These are phyloP conservation scores for Oscheius sp. DNA, from an alignment of 1,140 invertebrate genomes.

Conservation along the genomic window DNA sequence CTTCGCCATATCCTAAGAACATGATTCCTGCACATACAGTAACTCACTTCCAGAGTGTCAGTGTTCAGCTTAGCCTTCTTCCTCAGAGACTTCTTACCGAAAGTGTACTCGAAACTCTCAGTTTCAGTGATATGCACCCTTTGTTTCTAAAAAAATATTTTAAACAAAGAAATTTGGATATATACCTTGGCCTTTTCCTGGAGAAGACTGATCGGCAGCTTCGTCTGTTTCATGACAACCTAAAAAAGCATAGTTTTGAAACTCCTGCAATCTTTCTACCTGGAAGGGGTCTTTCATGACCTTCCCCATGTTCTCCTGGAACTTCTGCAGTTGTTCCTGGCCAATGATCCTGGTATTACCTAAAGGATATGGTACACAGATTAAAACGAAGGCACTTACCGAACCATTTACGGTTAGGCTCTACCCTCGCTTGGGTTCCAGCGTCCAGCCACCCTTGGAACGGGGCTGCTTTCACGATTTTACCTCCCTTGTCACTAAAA, in stretches of 20 bases:
- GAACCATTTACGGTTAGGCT: slow-evolving; percentile 98
- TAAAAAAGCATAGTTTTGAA: not conserved
- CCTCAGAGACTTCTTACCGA: slow-evolving; percentile 86
- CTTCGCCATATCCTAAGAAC: slow-evolving; percentile 69
- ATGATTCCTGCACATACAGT: not conserved
- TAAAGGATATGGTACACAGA: slow-evolving; percentile 46
- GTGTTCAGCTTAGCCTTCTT: slow-evolving; percentile 83
- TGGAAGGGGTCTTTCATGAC: slow-evolving; percentile 93
- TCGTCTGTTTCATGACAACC: slow-evolving; percentile 92
- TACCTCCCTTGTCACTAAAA: slow-evolving; percentile 74
- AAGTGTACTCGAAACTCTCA: slow-evolving; percentile 87
- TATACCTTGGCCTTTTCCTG: slow-evolving; percentile 81
- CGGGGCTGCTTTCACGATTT: slow-evolving; percentile 88
- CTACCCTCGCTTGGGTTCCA: slow-evolving; percentile 86
- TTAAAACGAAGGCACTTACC: slow-evolving; percentile 70
- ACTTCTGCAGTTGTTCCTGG: slow-evolving; percentile 89
- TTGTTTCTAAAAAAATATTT: slow-evolving; percentile 66
- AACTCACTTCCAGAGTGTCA: slow-evolving; percentile 62
- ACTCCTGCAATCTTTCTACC: slow-evolving; percentile 53
- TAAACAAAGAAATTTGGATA: slow-evolving; percentile 26
- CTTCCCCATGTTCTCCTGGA: slow-evolving; percentile 90
- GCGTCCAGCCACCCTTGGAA: slow-evolving; percentile 85
- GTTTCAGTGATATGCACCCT: slow-evolving; percentile 91
- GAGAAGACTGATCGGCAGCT: slow-evolving; percentile 86
- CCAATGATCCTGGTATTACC: slow-evolving; percentile 74